Evolutionary conservation across 2,888 invertebrate species (phyloP).

Genomic region (Drosophila nigritarsus): DNA sequence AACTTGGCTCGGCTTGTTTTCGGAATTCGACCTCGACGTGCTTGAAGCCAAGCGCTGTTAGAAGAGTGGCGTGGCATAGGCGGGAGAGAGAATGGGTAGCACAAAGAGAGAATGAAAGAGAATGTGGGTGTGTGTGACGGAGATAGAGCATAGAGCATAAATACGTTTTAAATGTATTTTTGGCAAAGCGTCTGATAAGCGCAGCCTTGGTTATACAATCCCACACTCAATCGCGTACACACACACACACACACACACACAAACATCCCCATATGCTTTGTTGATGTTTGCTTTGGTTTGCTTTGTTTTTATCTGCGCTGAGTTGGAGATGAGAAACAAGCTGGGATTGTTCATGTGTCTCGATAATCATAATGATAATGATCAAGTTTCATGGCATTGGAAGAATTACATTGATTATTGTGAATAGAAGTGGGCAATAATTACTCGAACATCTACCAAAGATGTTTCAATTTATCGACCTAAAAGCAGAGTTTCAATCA

Average conservation of each 20-base stretch:
- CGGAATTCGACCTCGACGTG: slow-evolving; percentile 37
- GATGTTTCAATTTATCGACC: not conserved
- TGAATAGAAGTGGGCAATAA: not conserved
- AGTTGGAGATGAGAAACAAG: not conserved
- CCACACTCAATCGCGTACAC: slow-evolving; percentile 31
- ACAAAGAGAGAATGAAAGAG: not conserved
- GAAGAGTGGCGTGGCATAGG: not conserved
- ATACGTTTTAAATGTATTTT: slow-evolving; percentile 73
- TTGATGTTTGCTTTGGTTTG: slow-evolving; percentile 10
- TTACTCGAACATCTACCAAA: not conserved
- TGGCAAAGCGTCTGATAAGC: slow-evolving; percentile 71
- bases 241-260: slow-evolving; percentile 5
- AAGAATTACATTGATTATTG: not conserved
- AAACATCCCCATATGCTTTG: not conserved
- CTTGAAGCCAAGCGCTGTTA: slow-evolving; percentile 28
- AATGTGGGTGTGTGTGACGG: slow-evolving; percentile 1
- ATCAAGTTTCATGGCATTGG: not conserved
- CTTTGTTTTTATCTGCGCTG: slow-evolving; percentile 5
- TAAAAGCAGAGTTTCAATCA: not conserved
- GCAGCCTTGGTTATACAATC: slow-evolving; percentile 70
- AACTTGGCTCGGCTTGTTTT: slow-evolving; percentile 29
- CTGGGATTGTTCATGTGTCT: slow-evolving; percentile 11
- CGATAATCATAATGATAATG: not conserved
- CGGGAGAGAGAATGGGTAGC: not conserved
- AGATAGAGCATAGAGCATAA: slow-evolving; percentile 44